phyloP scores from a whole-genome alignment of 2,797 vertebrate species.

The Nasua narica region DNA sequence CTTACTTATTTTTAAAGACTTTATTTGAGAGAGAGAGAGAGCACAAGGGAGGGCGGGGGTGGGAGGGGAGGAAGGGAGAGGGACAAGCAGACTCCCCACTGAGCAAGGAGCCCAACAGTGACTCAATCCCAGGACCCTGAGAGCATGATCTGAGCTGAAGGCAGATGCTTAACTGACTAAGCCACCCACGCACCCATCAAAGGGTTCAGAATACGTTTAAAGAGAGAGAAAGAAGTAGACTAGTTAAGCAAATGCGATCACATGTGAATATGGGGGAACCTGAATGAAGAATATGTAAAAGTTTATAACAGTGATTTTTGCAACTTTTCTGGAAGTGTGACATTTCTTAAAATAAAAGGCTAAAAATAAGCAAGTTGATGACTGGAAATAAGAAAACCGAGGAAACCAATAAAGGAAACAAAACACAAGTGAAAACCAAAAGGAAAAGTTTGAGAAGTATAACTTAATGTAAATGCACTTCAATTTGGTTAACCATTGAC shows the following conservation, averaged over 20 bases:
- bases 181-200: not conserved
- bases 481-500: not conserved
- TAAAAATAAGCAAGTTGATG: not conserved
- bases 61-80: not conserved
- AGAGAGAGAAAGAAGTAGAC: not conserved
- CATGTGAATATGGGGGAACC: too few relatives aligned
- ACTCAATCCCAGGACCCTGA: not conserved
- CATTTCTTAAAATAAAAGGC: not conserved
- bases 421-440: not conserved
- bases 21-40: not conserved
- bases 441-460: not conserved
- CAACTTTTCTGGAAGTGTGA: not conserved
- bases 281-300: not conserved
- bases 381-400: not conserved
- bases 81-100: not conserved
- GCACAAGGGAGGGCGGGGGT: not conserved
- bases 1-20: not conserved
- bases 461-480: not conserved
- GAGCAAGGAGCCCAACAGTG: not conserved
- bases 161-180: not conserved
- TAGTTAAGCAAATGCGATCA: not conserved
- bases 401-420: not conserved
- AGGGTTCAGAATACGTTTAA: not conserved
- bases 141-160: not conserved
- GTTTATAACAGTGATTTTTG: not conserved